These are phyloP conservation scores for Drosophila atroscutellata DNA, from an alignment of 2,888 invertebrate genomes.

Conservation along the genomic window DNA sequence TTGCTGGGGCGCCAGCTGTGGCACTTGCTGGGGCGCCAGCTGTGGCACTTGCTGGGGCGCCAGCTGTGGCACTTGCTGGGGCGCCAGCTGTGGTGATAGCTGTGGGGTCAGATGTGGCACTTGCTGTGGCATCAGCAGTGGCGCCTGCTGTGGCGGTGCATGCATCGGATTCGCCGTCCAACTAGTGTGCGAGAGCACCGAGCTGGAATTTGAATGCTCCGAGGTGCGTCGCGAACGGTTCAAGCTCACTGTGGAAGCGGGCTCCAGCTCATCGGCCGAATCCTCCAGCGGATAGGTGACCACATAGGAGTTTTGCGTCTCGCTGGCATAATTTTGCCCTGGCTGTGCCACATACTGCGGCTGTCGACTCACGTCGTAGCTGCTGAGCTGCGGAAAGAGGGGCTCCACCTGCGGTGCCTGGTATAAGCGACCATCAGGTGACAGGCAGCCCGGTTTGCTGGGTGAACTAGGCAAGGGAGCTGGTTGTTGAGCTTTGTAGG, in stretches of 20 bases:
- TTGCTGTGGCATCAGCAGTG: conserved; percentile 18
- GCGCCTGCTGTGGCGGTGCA: conserved; percentile 31
- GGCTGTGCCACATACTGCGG: conserved; percentile 65
- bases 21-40: conserved; percentile 32
- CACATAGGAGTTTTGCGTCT: conserved; percentile 73
- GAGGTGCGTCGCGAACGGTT: conserved; percentile 64
- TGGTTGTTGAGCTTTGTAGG: conserved; percentile 5
- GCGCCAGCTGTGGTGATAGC: background rate
- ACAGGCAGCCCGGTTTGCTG: conserved; percentile 69
- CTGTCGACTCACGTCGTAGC: conserved; percentile 75
- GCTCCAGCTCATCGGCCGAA: conserved; percentile 70
- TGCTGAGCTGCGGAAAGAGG: conserved; percentile 80
- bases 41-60: conserved; percentile 32
- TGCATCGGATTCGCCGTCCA: conserved; percentile 81
- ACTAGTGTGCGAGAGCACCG: conserved; percentile 66
- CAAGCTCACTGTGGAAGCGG: conserved; percentile 27
- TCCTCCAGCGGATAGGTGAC: conserved; percentile 80
- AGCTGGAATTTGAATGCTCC: conserved; percentile 76
- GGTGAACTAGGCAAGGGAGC: conserved; percentile 62
- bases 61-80: conserved; percentile 11
- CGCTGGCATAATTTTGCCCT: conserved; percentile 58
- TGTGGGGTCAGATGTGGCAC: background rate
- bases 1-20: background rate
- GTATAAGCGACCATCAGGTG: conserved; percentile 83
- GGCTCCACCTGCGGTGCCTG: conserved; percentile 84